Base-by-base conservation (phyloP, 2,888 invertebrate genomes). In the Synanthedon vespiformis region DNA sequence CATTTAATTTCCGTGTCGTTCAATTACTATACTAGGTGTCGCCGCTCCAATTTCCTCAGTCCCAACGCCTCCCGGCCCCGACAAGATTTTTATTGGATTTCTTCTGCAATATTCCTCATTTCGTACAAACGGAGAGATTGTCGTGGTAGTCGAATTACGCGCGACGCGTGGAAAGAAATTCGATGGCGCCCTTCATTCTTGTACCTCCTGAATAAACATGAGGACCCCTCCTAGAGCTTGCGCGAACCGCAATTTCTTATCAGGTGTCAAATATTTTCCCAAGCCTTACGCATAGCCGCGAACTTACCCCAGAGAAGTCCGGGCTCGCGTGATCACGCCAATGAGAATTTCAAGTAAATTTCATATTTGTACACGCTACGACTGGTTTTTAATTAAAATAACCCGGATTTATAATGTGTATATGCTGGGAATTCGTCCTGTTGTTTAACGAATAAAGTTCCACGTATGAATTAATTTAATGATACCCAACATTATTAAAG, bases 81-180 rank as follows among this genome's bases (percentile, higher is more conserved):
- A 10, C 16, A 18, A 52, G 56, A 58, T 59, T 70, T 64, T 81
- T 80, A 79, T 82, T 80, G 72, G 77, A 72, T 77, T 82, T 81
- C 74, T 77, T 69, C 72, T 34, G 72, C 74, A 76, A 80, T 81
- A 78, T 80, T 74, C 74, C 71, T 74, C 73, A 72, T 72, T 71
- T 72, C 74, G 67, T 70, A 65, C 68, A 70, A 68, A 67, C 63
- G 73, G 63, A 63, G 57, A 63, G 51, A 64, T 64, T 63, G 65
- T 70, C 65, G 60, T 57, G 59, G 60, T 64, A 65, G 63, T 68
- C 63, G 64, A 67, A 69, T 72, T 69, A 71, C 70, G 58, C 54
- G 55, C 52, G 57, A 55, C 53, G 55, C 50, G 53, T 49, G 58
- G 55, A 55, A 58, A 55, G 61, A 58, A 61, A 64, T 56, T 62